These are phyloP conservation scores for Bombyx huttoni DNA, from an alignment of 2,888 invertebrate genomes.

Conservation along the genomic window DNA sequence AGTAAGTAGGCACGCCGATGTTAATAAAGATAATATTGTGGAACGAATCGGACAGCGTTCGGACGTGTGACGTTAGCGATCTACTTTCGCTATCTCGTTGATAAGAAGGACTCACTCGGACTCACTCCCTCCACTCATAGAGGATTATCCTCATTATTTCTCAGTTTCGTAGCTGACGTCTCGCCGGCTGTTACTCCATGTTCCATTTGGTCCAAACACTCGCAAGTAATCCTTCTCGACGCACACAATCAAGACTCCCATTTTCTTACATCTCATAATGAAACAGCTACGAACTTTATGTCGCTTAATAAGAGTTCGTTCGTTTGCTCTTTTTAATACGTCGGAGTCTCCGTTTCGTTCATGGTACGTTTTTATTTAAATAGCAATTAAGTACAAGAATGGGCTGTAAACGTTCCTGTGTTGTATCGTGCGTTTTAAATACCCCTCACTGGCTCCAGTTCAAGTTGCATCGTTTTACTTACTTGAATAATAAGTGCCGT, in stretches of 20 bases:
- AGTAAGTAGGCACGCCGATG: constrained; percentile 30
- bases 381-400: constrained; percentile 68
- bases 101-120: constrained; percentile 36
- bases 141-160: constrained; percentile 59
- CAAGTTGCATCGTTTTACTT: constrained; percentile 45
- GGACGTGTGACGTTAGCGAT: constrained; percentile 43
- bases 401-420: constrained; percentile 60
- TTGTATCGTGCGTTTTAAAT: constrained; percentile 48
- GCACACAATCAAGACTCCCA: constrained; percentile 14
- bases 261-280: constrained; percentile 25
- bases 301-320: constrained; percentile 35
- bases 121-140: constrained; percentile 27
- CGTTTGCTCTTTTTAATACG: constrained; percentile 28
- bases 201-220: constrained; percentile 8
- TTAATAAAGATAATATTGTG: constrained; percentile 53
- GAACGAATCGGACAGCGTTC: constrained; percentile 35
- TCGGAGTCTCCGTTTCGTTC: constrained; percentile 44
- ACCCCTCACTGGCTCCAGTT: constrained; percentile 32
- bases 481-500: constrained; percentile 30
- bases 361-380: constrained; percentile 66
- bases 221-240: constrained; percentile 8
- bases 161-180: constrained; percentile 29
- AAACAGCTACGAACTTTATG: constrained; percentile 29
- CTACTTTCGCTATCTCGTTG: constrained; percentile 53
- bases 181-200: constrained; percentile 15